Evolutionary conservation across 2,113 vertebrate species (phyloP).

Genomic region (Peromyscus californicus): DNA sequence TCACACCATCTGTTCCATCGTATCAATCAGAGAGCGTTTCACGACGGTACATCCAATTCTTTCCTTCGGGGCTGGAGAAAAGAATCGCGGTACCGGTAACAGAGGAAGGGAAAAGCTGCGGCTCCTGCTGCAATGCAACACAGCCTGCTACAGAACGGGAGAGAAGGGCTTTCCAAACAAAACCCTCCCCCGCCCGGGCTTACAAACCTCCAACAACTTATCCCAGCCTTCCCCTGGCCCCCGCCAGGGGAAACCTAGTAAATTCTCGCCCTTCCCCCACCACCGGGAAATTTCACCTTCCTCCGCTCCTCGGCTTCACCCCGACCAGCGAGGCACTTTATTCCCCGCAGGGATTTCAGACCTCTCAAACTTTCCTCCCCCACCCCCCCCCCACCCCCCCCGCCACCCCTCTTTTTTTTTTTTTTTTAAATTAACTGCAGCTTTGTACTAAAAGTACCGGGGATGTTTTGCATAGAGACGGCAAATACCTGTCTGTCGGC

Average conservation of each 20-base stretch:
- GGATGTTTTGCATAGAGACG: background rate
- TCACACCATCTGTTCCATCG: slow-evolving; percentile 63
- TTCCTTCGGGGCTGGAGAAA: background rate
- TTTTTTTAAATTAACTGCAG: background rate
- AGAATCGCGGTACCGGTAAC: background rate
- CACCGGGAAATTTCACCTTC: background rate
- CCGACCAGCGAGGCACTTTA: background rate
- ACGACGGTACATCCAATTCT: background rate
- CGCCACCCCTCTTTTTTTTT: background rate
- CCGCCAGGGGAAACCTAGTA: background rate
- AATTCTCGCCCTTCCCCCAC: background rate
- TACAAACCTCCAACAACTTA: background rate
- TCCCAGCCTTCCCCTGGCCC: background rate
- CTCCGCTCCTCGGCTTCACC: background rate
- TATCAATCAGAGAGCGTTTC: slow-evolving; percentile 6
- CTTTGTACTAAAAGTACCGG: background rate
- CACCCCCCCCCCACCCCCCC: background rate
- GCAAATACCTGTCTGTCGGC: slow-evolving; percentile 7
- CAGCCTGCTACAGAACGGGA: slow-evolving; percentile 35
- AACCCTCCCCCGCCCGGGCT: slow-evolving; percentile 21
- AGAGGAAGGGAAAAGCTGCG: background rate
- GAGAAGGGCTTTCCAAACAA: slow-evolving; percentile 8
- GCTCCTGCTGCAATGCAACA: slow-evolving; percentile 88
- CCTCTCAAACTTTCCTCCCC: background rate
- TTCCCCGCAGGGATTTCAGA: slow-evolving; percentile 19